A percentile compares a stretch with the other conserved stretches of the same genome.
phyloP scores from a whole-genome alignment of 2,113 vertebrate species.

The Oostethus manadensis region DNA sequence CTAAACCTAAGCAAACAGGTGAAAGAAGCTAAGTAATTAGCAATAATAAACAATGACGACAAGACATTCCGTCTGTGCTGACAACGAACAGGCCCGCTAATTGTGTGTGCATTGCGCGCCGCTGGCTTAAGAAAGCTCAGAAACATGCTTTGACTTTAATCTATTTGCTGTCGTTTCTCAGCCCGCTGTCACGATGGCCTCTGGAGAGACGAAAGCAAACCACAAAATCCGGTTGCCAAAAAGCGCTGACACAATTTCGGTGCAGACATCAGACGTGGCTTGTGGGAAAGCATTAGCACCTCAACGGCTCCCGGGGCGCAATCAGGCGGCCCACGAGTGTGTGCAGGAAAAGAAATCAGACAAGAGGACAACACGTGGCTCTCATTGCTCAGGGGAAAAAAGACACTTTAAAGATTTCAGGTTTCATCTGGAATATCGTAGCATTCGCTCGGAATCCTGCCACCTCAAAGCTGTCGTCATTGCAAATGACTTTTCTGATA shows the following conservation, averaged over 20 bases:
- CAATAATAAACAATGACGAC: conserved; percentile 1
- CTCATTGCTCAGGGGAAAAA: conserved; percentile 25
- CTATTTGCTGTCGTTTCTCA: not conserved
- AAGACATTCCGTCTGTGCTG: not conserved
- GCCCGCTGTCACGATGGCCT: not conserved
- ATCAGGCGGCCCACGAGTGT: conserved; percentile 6
- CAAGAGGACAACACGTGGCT: conserved; percentile 37
- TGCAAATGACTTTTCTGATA: too few relatives aligned
- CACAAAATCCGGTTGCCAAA: conserved; percentile 5
- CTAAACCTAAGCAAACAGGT: conserved; percentile 8
- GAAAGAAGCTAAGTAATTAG: not conserved
- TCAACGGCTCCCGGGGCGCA: conserved; percentile 7
- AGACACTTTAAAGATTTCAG: conserved; percentile 5
- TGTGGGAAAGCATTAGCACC: conserved; percentile 48
- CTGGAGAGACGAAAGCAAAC: conserved; percentile 9
- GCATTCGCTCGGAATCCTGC: too few relatives aligned
- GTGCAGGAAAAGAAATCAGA: conserved; percentile 10
- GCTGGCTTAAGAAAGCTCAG: too few relatives aligned
- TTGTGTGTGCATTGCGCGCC: too few relatives aligned
- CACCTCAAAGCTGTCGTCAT: too few relatives aligned
- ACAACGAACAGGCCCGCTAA: too few relatives aligned
- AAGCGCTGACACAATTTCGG: conserved; percentile 3
- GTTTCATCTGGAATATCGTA: too few relatives aligned
- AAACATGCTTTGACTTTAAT: not conserved
- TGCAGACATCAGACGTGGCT: conserved; percentile 10